Conservation (phyloP, 2,113 vertebrate species). For the Polyodon spathula region DNA sequence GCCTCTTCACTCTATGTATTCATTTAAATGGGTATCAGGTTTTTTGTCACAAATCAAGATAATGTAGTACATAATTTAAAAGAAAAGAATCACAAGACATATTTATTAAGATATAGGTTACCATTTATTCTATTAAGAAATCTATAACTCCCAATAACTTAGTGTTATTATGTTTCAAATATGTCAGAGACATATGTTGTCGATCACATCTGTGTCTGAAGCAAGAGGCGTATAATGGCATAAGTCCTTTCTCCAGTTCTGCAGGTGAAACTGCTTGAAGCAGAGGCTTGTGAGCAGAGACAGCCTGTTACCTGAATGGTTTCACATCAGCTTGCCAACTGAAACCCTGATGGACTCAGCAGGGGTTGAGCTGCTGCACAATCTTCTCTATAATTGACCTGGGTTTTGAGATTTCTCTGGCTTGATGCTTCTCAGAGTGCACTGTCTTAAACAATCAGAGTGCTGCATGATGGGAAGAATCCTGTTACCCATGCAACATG, state of each 20-base stretch:
- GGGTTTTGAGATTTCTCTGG: slow-evolving; percentile 75
- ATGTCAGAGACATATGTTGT: slow-evolving; percentile 1
- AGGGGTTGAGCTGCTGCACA: slow-evolving; percentile 59
- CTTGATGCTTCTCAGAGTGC: slow-evolving; percentile 57
- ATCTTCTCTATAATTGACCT: slow-evolving; percentile 75
- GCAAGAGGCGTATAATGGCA: slow-evolving; percentile 18
- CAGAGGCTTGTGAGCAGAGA: slow-evolving; percentile 39
- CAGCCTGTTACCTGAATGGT: slow-evolving; percentile 48
- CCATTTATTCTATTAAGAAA: too few relatives aligned
- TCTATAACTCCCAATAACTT: too few relatives aligned
- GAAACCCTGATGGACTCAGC: slow-evolving; percentile 57
- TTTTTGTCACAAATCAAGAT: too few relatives aligned
- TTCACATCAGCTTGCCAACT: slow-evolving; percentile 56
- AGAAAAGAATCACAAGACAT: too few relatives aligned
- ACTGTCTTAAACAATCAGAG: slow-evolving; percentile 43
- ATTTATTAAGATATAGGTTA: too few relatives aligned
- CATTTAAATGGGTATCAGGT: too few relatives aligned
- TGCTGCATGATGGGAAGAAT: slow-evolving; percentile 64
- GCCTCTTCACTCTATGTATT: too few relatives aligned
- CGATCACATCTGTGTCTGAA: slow-evolving; percentile 18
- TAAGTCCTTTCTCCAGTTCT: slow-evolving; percentile 35
- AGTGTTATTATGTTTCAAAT: too few relatives aligned
- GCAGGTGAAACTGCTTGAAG: slow-evolving; percentile 56
- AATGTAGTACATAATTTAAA: too few relatives aligned
- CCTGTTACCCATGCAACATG: slow-evolving; percentile 64